Conservation (phyloP, 2,113 vertebrate species). For the Oncorhynchus keta region DNA sequence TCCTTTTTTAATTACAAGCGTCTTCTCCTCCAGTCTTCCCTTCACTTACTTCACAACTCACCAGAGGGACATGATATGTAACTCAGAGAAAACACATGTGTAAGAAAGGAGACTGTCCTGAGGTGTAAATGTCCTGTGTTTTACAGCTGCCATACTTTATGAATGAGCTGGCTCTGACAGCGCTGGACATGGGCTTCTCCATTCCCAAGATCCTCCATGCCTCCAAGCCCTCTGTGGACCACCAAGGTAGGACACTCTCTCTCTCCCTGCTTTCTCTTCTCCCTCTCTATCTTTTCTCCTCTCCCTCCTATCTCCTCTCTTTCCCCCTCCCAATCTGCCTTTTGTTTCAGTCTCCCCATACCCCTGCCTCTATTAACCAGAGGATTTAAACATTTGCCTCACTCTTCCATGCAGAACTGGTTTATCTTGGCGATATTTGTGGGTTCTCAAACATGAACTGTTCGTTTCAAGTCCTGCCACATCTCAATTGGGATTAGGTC, state of each 20-base stretch:
- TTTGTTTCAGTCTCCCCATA: background rate
- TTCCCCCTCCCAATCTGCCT: background rate
- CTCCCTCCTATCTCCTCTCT: background rate
- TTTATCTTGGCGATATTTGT: no score
- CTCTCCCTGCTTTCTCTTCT: background rate
- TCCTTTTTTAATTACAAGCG: background rate
- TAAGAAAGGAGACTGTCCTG: background rate
- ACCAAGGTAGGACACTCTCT: conserved; percentile 82
- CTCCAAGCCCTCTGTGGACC: conserved; percentile 90
- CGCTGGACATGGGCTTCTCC: conserved; percentile 96
- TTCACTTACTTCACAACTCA: background rate
- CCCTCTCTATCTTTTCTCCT: conserved; percentile 2
- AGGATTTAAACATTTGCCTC: no score
- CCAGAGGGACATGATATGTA: no score
- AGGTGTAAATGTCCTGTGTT: conserved; percentile 7
- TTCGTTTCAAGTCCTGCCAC: no score
- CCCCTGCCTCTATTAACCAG: no score
- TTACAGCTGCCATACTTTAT: conserved; percentile 94
- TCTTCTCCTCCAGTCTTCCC: background rate
- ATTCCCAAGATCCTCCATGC: conserved; percentile 93
- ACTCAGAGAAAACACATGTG: no score
- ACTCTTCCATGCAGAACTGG: no score
- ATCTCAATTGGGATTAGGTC: no score
- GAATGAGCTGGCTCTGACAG: conserved; percentile 96
- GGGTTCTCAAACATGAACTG: no score